phyloP scores from a whole-genome alignment of 2,888 invertebrate species.

The Gonocerus acuteangulatus region DNA sequence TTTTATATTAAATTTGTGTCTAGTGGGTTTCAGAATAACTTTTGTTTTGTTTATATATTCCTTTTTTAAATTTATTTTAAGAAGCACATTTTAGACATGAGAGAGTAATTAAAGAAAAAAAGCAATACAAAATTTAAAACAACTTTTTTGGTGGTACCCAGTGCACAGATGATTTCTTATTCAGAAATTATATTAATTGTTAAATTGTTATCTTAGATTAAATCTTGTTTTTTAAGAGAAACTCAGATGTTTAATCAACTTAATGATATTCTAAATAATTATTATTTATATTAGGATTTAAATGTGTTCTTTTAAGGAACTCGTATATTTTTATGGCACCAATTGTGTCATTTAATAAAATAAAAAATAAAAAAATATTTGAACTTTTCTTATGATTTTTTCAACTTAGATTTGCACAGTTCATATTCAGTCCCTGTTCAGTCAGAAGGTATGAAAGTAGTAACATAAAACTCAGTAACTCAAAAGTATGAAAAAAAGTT shows the following conservation, averaged over 20 bases:
- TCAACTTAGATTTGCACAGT: slow-evolving; percentile 29
- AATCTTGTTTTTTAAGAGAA: slow-evolving; percentile 19
- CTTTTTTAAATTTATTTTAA: no score
- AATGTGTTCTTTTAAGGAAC: slow-evolving; percentile 34
- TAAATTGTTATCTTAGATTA: slow-evolving; percentile 30
- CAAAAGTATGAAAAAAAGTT: slow-evolving; percentile 2
- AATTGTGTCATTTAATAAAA: slow-evolving; percentile 10
- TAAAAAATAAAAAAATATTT: slow-evolving; percentile 27
- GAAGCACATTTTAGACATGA: no score
- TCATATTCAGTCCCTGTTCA: slow-evolving; percentile 10
- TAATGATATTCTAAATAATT: slow-evolving; percentile 36
- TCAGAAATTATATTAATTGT: no score
- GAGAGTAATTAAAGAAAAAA: no score
- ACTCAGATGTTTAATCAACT: slow-evolving; percentile 31
- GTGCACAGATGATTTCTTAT: no score
- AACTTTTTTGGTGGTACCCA: not conserved
- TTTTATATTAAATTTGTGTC: no score
- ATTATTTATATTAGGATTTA: slow-evolving; percentile 32
- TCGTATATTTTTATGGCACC: slow-evolving; percentile 31
- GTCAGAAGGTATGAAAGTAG: slow-evolving; percentile 11
- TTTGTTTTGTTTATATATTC: no score
- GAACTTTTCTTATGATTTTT: slow-evolving; percentile 13
- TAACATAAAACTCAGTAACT: slow-evolving; percentile 12
- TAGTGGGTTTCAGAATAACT: no score
- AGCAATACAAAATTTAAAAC: not conserved